Conservation (phyloP, 2,113 vertebrate species). For the Toxotes chatareus region DNA sequence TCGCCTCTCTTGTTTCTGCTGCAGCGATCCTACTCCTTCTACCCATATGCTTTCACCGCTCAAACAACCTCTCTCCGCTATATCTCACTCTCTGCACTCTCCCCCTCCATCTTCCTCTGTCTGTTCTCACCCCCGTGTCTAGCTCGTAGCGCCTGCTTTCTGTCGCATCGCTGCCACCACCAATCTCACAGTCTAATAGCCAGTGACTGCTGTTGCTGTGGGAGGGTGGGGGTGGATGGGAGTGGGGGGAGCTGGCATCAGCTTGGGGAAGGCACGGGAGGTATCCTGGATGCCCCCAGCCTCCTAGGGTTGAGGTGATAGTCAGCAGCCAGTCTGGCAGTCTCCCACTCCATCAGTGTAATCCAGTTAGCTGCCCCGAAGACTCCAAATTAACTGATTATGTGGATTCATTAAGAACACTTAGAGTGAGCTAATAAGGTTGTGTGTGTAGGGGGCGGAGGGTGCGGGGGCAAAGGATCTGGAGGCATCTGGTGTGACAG, state of each 20-base stretch:
- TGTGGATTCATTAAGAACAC: constrained; percentile 57
- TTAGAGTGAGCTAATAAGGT: constrained; percentile 13
- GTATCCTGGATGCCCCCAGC: neutral
- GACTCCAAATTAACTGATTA: constrained; percentile 49
- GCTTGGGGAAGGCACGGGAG: constrained; percentile 35
- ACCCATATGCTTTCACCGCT: constrained; percentile 9
- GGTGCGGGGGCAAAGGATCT: neutral
- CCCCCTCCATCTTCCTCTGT: constrained; percentile 6
- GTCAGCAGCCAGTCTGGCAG: constrained; percentile 39
- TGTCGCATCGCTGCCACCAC: constrained; percentile 5
- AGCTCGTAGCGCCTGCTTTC: constrained; percentile 6
- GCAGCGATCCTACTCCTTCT: neutral
- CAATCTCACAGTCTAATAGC: constrained; percentile 52
- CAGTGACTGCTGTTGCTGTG: constrained; percentile 31
- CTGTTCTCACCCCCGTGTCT: constrained; percentile 24
- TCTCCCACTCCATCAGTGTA: constrained; percentile 16
- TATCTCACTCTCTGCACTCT: constrained; percentile 27
- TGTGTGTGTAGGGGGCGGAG: neutral
- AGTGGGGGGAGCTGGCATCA: constrained; percentile 31
- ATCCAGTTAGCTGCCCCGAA: constrained; percentile 43
- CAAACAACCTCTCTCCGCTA: constrained; percentile 3
- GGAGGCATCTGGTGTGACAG: constrained; percentile 17
- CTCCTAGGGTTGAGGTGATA: constrained; percentile 30
- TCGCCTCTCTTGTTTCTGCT: constrained; percentile 7
- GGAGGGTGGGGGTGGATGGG: neutral